Evolutionary conservation across 2,113 vertebrate genomes (phyloP).

Genomic region (Podiceps cristatus): DNA sequence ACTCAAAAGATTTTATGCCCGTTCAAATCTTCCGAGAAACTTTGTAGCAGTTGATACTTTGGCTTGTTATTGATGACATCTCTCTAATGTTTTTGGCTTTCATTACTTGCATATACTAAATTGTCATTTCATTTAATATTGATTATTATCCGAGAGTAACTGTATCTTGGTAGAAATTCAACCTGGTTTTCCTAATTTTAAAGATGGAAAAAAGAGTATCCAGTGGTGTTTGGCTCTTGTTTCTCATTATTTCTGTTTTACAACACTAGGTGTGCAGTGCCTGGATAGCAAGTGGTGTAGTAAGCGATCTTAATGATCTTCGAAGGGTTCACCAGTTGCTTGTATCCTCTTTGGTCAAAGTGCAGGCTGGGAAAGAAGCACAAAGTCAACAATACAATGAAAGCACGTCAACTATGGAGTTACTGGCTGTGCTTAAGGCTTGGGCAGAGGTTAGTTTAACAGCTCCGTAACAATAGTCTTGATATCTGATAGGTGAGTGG

Average conservation of each 20-base stretch:
- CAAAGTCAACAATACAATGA: conserved; percentile 87
- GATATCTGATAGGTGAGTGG: not conserved
- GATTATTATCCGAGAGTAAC: not conserved
- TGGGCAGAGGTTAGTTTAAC: conserved; percentile 88
- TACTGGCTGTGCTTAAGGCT: conserved; percentile 91
- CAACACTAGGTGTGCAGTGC: conserved; percentile 90
- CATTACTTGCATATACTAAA: not conserved
- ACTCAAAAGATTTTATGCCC: not conserved
- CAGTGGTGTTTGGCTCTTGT: not conserved
- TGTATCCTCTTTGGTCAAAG: conserved; percentile 88
- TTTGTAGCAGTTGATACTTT: not conserved
- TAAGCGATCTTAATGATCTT: conserved; percentile 89
- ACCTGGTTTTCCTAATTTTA: not conserved
- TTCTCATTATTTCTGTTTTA: conserved; percentile 36
- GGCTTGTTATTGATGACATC: not conserved
- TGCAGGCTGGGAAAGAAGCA: conserved; percentile 85
- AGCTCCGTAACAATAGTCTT: not conserved
- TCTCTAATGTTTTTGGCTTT: not conserved
- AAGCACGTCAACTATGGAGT: conserved; percentile 91
- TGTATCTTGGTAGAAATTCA: not conserved
- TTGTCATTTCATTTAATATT: not conserved
- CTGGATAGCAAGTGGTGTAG: conserved; percentile 92
- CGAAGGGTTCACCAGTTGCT: conserved; percentile 92
- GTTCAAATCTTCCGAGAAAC: not conserved
- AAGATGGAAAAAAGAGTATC: not conserved